Evolutionary conservation across 2,113 vertebrate species (phyloP).

Genomic region (Acanthisitta chloris): DNA sequence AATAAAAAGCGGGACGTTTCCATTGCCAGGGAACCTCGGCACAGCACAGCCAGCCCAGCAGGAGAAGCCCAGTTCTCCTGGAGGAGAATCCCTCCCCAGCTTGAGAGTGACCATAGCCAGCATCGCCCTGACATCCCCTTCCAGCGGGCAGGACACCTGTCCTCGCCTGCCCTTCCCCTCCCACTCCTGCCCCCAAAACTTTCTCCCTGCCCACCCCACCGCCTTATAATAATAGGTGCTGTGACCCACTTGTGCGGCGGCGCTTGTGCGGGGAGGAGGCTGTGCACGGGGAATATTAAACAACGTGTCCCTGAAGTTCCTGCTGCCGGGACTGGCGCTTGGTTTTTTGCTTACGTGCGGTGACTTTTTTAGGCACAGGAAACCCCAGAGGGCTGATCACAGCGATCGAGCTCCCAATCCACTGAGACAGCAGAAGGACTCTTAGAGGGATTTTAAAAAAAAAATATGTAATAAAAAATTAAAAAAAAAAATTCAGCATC

Average conservation of each 20-base stretch:
- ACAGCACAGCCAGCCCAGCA: background rate
- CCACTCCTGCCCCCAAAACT: background rate
- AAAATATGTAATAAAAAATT: background rate
- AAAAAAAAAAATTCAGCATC: background rate
- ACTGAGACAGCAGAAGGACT: constrained; percentile 70
- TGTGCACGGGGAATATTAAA: constrained; percentile 43
- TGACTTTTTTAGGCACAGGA: constrained; percentile 71
- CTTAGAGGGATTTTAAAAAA: constrained; percentile 41
- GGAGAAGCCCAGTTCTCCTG: background rate
- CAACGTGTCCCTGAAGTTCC: constrained; percentile 39
- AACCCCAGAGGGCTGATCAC: constrained; percentile 69
- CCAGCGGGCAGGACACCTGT: background rate
- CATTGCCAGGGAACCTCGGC: background rate
- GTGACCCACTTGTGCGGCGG: constrained; percentile 50
- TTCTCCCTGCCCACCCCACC: background rate
- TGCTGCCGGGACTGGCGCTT: constrained; percentile 17
- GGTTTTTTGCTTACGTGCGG: constrained; percentile 61
- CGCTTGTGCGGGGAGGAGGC: background rate
- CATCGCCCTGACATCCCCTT: rapidly evolving
- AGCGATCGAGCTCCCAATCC: constrained; percentile 60
- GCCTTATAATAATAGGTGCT: background rate
- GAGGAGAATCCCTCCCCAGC: background rate
- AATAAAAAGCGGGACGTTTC: constrained; percentile 1
- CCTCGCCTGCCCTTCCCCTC: background rate
- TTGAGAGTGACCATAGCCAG: background rate